Evolutionary conservation across 1,140 invertebrate species (phyloP), one percentile per base, ranked within the genome.

Genomic region (Atta cephalotes): DNA sequence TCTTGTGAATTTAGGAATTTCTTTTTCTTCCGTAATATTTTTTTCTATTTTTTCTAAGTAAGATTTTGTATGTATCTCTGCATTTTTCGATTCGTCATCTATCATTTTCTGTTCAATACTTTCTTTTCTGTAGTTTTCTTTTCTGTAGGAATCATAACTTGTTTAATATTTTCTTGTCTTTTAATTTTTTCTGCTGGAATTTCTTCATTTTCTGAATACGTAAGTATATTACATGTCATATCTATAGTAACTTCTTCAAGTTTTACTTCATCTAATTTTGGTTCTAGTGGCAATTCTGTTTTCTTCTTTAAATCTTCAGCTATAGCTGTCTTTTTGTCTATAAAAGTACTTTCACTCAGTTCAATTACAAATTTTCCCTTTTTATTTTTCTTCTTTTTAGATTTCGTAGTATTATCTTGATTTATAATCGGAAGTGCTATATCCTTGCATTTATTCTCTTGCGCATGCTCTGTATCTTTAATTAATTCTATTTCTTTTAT

Each of bases 331-430:
- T 74, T 12, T 12, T 84, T 63, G 2, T 9, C 9, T 16, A n/a
- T 51, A 76, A 25, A 4, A 28, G n/a, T 21, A 31, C 21, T 72
- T 70, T 79, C 70, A 16, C 9, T 56, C 16, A 10, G 3, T 63
- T 56, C 58, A 31, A 45, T 16, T 1, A 65, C n/a, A 4, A 63
- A 31, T 35, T 91, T 85, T 16, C 3, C 31, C 2, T 70, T 88
- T 21, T 66, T 79, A 66, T 74, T 77, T n/a, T 80, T 86, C 18
- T 89, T 89, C 21, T 71, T 90, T 74, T 88, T 86, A 63, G 85
- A 70, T 35, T 88, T 85, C 9, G 65, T 68, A 18, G 9, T 0
- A 21, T n/a, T 45, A 10, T 14, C 31, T 4, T 68, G 45, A 31
- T 79, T 51, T 14, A 39, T 56, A 45, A 45, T 6, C 12, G 56